phyloP scores from a whole-genome alignment of 2,113 vertebrate species.

The Phodopus roborovskii region DNA sequence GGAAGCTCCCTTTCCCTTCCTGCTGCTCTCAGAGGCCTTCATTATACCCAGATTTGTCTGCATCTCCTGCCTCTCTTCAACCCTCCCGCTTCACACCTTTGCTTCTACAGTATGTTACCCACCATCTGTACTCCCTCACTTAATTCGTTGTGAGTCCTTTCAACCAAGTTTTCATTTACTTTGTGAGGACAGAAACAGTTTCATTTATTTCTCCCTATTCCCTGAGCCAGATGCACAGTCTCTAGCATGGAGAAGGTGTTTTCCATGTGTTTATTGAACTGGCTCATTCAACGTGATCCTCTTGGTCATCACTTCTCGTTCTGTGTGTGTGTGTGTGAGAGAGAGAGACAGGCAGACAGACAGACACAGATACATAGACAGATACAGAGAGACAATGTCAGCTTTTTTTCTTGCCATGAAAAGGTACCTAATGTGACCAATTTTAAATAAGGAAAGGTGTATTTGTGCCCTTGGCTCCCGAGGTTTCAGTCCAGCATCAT shows the following conservation, averaged over 20 bases:
- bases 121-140: conserved; percentile 63
- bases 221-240: conserved; percentile 66
- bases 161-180: conserved; percentile 55
- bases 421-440: neutral
- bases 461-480: neutral
- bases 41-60: neutral
- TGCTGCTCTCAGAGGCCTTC: conserved; percentile 47
- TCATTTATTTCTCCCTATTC: conserved; percentile 63
- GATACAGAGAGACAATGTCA: neutral
- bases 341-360: neutral
- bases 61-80: neutral
- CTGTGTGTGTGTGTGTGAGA: neutral
- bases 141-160: conserved; percentile 59
- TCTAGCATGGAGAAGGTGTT: conserved; percentile 65
- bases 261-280: conserved; percentile 75
- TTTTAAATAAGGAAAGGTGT: neutral
- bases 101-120: conserved; percentile 29
- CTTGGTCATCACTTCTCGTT: conserved; percentile 10
- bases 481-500: neutral
- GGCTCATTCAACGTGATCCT: conserved; percentile 49
- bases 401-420: neutral
- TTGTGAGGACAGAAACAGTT: conserved; percentile 49
- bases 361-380: neutral
- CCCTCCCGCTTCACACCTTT: conserved; percentile 63
- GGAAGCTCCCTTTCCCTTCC: neutral